Evolutionary conservation across 2,797 vertebrate species (phyloP), one percentile per base, ranked within the genome.

Genomic region (Catamblyrhynchus diadema): DNA sequence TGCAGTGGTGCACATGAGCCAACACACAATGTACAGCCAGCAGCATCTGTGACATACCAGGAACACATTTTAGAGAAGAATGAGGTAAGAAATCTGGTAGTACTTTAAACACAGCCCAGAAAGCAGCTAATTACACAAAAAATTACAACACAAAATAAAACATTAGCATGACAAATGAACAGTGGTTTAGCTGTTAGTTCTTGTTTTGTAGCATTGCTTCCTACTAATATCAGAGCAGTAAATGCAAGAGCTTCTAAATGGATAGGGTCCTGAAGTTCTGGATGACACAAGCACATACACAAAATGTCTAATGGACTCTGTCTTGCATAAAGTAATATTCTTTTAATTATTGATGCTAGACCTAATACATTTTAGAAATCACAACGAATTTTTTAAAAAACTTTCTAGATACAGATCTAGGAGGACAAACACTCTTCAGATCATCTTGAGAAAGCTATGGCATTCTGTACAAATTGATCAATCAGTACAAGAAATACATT

Each of bases 11-110:
- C 25, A 50, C 2, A 0, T 3, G 12, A 78, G 45, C 39, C 50
- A 78, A n/a, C 0, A 1, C 16, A 45, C 17, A 30, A 7, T 1
- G 5, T 30, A n/a, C 19, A 81, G 53, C 23, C 3, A 1, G 23
- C 27, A 69, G n/a, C 14, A 44, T 25, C 42, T 32, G 0, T 16
- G 35, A 80, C 16, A 44, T 13, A 51, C 28, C 8, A 32, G 0
- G 4, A 64, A 33, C 23, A 37, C 1, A 2, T 57, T 67, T 70
- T 50, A 47, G 30, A 79, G 59, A 18, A 56, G 7, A 72, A 61
- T 8, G 45, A 71, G 9, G 6, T 45, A 33, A 81, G 62, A 72
- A 75, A 70, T 14, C 4, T 74, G 27, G 4, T 32, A 41, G 14
- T 33, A 37, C 16, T 74, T 79, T 73, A 86, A 37, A 33, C 17